These are phyloP conservation scores for Phrynocephalus forsythii DNA, from an alignment of 2,797 vertebrate genomes.

Conservation along the genomic window DNA sequence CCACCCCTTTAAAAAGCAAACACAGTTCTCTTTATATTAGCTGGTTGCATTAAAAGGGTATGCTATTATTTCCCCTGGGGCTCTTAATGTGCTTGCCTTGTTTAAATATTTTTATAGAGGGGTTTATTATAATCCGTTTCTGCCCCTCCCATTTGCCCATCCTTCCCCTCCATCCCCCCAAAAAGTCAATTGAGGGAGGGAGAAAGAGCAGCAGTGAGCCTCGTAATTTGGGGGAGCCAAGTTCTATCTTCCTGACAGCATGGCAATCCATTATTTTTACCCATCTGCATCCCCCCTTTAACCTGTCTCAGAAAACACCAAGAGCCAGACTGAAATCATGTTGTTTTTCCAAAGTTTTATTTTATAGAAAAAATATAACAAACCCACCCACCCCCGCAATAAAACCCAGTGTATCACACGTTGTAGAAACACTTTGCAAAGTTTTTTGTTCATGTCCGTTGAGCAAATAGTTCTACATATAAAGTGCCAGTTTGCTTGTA, in stretches of 20 bases:
- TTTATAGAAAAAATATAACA: slow-evolving; percentile 75
- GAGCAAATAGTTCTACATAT: slow-evolving; percentile 65
- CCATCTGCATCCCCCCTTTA: not conserved
- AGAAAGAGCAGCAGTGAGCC: too few relatives aligned
- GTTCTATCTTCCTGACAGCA: not conserved
- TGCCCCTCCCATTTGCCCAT: not conserved
- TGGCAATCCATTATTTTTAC: too few relatives aligned
- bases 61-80: not conserved
- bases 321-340: not conserved
- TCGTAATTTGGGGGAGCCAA: too few relatives aligned
- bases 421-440: slow-evolving; percentile 70
- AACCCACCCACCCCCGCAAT: slow-evolving; percentile 21
- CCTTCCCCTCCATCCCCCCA: too few relatives aligned
- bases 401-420: slow-evolving; percentile 67
- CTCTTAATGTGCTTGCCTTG: not conserved
- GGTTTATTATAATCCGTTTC: not conserved
- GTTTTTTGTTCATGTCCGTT: slow-evolving; percentile 73
- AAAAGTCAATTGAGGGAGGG: too few relatives aligned
- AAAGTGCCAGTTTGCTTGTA: slow-evolving; percentile 76
- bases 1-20: not conserved
- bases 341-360: slow-evolving; percentile 71
- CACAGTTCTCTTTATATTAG: not conserved
- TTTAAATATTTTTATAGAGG: not conserved
- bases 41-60: not conserved
- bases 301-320: not conserved